Percentiles rank a stretch among this genome's conserved stretches.
These are phyloP conservation scores for Pogonus chalceus DNA, from an alignment of 1,140 invertebrate genomes.

Conservation along the genomic window DNA sequence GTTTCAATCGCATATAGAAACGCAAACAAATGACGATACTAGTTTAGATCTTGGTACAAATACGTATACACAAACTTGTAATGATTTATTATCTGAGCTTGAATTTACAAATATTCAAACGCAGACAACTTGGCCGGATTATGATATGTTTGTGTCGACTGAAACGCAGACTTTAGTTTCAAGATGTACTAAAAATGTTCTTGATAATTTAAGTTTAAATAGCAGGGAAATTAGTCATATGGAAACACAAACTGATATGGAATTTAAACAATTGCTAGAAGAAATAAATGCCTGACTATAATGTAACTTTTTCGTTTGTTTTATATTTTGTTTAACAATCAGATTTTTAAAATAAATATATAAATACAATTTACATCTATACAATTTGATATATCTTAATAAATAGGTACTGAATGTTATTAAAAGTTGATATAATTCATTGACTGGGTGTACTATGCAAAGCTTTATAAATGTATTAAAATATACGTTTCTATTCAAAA, in stretches of 20 bases:
- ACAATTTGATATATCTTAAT: too few relatives aligned
- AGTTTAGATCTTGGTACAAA: slow-evolving; percentile 38
- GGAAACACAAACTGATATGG: slow-evolving; percentile 32
- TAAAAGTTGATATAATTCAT: too few relatives aligned
- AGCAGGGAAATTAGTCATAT: slow-evolving; percentile 25
- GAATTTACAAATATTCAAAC: slow-evolving; percentile 49
- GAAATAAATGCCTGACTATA: slow-evolving; percentile 34
- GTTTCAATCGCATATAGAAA: slow-evolving; percentile 31
- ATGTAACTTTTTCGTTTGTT: slow-evolving; percentile 13
- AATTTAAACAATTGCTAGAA: slow-evolving; percentile 29
- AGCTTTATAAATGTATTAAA: too few relatives aligned
- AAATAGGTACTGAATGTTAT: too few relatives aligned
- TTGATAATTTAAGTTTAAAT: slow-evolving; percentile 10
- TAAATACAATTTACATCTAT: too few relatives aligned
- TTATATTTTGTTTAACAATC: slow-evolving; percentile 6
- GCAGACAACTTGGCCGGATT: slow-evolving; percentile 37
- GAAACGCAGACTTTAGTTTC: slow-evolving; percentile 32
- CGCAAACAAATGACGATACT: slow-evolving; percentile 33
- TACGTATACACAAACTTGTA: slow-evolving; percentile 50
- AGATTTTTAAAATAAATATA: too few relatives aligned
- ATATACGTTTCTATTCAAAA: too few relatives aligned
- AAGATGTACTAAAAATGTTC: slow-evolving; percentile 9
- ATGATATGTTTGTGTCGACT: slow-evolving; percentile 27
- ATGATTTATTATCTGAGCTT: slow-evolving; percentile 41
- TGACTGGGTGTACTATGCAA: too few relatives aligned